phyloP scores from a whole-genome alignment of 2,797 vertebrate genomes.

The Argyrosomus regius region DNA sequence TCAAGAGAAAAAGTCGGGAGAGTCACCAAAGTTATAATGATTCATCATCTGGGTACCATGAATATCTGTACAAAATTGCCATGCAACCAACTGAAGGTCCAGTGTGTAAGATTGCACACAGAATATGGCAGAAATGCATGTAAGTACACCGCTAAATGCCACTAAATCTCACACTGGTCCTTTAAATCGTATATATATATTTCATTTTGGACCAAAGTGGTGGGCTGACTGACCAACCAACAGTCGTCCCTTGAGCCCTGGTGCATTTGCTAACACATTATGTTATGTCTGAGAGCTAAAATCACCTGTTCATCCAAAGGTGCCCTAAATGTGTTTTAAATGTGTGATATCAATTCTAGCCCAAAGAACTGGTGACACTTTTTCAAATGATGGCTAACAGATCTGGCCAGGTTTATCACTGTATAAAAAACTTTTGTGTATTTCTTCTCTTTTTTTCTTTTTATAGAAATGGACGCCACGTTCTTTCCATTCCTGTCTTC shows the following conservation, averaged over 20 bases:
- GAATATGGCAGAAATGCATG: too few species aligned
- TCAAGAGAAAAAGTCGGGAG: too few species aligned
- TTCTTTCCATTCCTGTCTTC: conserved; percentile 77
- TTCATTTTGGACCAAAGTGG: not conserved
- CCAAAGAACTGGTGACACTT: not conserved
- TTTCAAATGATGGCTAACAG: not conserved
- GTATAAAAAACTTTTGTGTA: conserved; percentile 25
- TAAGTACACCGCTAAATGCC: too few species aligned
- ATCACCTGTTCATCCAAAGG: not conserved
- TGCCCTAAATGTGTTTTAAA: not conserved
- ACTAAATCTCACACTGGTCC: too few species aligned
- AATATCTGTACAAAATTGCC: too few species aligned
- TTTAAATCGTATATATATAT: too few species aligned
- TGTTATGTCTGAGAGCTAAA: not conserved
- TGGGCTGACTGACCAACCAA: not conserved
- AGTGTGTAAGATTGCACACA: too few species aligned
- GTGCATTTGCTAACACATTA: not conserved
- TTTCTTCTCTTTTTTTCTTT: conserved; percentile 22
- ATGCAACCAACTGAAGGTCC: not conserved
- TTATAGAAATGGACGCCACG: conserved; percentile 54
- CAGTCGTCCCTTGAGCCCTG: not conserved
- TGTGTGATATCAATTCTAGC: not conserved
- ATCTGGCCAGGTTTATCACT: not conserved
- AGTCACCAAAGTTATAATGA: not conserved
- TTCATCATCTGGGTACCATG: not conserved